Evolutionary conservation across 1,140 invertebrate genomes (phyloP).

Genomic region (Leptonema lineaticorne): DNA sequence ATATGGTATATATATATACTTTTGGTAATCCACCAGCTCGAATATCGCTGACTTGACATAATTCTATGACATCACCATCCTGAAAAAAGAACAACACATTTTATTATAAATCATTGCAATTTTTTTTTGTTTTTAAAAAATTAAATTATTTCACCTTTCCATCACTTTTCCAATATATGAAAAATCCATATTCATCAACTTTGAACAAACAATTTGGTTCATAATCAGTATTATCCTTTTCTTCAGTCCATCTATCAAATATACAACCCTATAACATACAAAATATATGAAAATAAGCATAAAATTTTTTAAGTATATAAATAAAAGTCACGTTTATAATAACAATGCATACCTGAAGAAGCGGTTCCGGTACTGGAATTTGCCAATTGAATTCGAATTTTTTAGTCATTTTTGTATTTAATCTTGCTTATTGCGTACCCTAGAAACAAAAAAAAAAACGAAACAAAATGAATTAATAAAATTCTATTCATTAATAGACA

Average conservation of each 20-base stretch:
- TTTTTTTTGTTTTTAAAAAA: too few species aligned
- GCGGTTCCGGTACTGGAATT: conserved; percentile 83
- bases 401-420: conserved; percentile 79
- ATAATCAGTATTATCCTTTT: conserved; percentile 86
- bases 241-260: conserved; percentile 97
- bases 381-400: conserved; percentile 99
- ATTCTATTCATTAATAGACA: too few species aligned
- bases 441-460: not conserved
- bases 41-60: conserved; percentile 97
- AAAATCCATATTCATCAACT: conserved; percentile 98
- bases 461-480: too few species aligned
- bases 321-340: too few species aligned
- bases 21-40: conserved; percentile 84
- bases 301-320: not conserved
- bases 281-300: not conserved
- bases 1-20: conserved; percentile 51
- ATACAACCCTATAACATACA: conserved; percentile 52
- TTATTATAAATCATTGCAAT: too few species aligned
- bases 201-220: conserved; percentile 89
- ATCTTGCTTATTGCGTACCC: not conserved
- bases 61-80: conserved; percentile 95
- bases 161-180: conserved; percentile 98
- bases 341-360: conserved; percentile 75
- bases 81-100: conserved; percentile 57
- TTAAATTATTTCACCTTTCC: conserved; percentile 69